Evolutionary conservation across 2,113 vertebrate genomes (phyloP), one percentile per base, ranked within the genome.

Genomic region (Podocnemis expansa): DNA sequence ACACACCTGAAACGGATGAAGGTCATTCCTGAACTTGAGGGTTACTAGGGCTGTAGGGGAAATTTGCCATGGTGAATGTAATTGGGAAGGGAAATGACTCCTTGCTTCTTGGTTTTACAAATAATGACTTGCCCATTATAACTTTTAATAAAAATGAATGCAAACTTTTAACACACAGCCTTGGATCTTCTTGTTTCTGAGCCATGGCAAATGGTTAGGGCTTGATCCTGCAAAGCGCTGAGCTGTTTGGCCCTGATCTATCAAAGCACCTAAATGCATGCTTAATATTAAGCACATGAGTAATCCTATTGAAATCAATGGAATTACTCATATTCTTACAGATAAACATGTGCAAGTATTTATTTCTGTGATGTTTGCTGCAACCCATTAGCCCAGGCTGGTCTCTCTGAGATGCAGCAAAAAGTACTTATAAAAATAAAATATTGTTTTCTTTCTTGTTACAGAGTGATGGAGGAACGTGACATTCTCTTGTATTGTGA

Each of bases 401-500:
- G 58, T 25, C 27, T 51, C 47, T 84, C 27, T 80, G 54, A 80
- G 11, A 6, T 51, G 41, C 73, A 80, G 1, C 58, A 78, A 51
- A 83, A 76, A 3, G 22, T 21, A 73, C 34, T 81, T 90, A 10
- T 60, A 89, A 47, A 47, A 47, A 41, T 70, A 14, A 89, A 54
- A 16, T 90, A 29, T 82, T 58, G 0, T 80, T 38, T 80, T 78
- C 38, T 95, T 82, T 67, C 11, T 6, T 93, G 78, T 96, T 75
- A 58, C 63, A 99, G 98, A 93, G 55, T 98, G 85, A 97, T 98
- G 98, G 95, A 96, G 58, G 97, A 98, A 52, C 89, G 93, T 73
- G 96, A 95, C 60, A 96, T 98, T 70, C 92, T 98, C 91, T 91
- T 98, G 52, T 98, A 98, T 81, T 98, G 98, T 95, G 98, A 98